A percentile compares a stretch with the other conserved stretches of the same genome.
phyloP scores from a whole-genome alignment of 2,888 invertebrate species.

The Sturmia bella region DNA sequence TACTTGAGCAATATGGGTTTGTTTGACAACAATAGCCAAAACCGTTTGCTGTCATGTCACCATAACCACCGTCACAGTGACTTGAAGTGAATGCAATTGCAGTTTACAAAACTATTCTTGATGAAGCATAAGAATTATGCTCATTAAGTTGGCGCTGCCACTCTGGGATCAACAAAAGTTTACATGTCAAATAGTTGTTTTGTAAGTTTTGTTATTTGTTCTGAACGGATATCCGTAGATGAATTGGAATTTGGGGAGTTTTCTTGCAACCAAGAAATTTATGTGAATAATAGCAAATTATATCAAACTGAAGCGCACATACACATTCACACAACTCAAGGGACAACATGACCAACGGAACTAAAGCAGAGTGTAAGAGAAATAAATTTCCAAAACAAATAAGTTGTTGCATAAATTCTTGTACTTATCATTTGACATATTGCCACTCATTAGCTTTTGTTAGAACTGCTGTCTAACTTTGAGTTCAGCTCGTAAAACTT shows the following conservation, averaged over 20 bases:
- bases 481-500: conserved; percentile 27
- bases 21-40: conserved; percentile 49
- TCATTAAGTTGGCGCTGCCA: conserved; percentile 9
- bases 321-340: background rate
- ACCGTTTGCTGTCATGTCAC: conserved; percentile 53
- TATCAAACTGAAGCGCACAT: conserved; percentile 17
- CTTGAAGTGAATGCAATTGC: conserved; percentile 35
- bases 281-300: conserved; percentile 75
- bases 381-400: conserved; percentile 71
- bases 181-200: conserved; percentile 57
- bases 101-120: conserved; percentile 46
- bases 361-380: conserved; percentile 1
- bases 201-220: conserved; percentile 47
- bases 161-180: conserved; percentile 14
- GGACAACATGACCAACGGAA: background rate
- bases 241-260: conserved; percentile 73
- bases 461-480: background rate
- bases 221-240: conserved; percentile 73
- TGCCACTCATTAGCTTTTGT: conserved; percentile 39
- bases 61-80: background rate
- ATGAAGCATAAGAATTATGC: conserved; percentile 12
- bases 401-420: conserved; percentile 38
- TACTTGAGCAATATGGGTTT: no score
- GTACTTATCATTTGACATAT: conserved; percentile 43
- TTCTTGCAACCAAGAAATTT: conserved; percentile 75